These are phyloP conservation scores for Galeruca laticollis DNA, from an alignment of 2,888 invertebrate species.

Conservation along the genomic window DNA sequence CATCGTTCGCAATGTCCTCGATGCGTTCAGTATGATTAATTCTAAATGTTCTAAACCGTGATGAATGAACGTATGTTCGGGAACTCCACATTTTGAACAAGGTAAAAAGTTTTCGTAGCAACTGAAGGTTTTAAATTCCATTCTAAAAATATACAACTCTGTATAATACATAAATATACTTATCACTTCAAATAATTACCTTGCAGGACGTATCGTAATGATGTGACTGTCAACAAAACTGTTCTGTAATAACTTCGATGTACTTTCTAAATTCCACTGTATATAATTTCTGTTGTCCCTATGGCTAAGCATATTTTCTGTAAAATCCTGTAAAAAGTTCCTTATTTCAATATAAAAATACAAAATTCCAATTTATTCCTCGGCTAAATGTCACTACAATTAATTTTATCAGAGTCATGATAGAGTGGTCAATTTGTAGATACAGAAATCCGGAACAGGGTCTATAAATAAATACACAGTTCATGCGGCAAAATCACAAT, in stretches of 20 bases:
- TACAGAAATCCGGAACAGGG: no score
- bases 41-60: conserved; percentile 81
- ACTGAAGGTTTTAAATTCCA: conserved; percentile 86
- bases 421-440: no score
- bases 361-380: no score
- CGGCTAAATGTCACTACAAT: no score
- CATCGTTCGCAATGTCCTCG: conserved; percentile 70
- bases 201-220: conserved; percentile 79
- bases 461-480: no score
- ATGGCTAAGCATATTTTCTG: conserved; percentile 80
- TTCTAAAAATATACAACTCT: conserved; percentile 67
- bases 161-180: no score
- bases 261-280: conserved; percentile 86
- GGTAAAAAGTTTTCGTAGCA: conserved; percentile 91
- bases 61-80: conserved; percentile 81
- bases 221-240: conserved; percentile 81
- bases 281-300: conserved; percentile 81
- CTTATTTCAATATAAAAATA: no score
- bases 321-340: conserved; percentile 77
- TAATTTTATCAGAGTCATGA: no score
- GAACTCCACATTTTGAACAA: conserved; percentile 84
- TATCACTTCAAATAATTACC: conserved; percentile 66
- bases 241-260: conserved; percentile 75
- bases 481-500: no score
- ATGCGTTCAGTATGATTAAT: conserved; percentile 72